Evolutionary conservation across 2,888 invertebrate genomes (phyloP).

Genomic region (Habrosyne pyritoides): DNA sequence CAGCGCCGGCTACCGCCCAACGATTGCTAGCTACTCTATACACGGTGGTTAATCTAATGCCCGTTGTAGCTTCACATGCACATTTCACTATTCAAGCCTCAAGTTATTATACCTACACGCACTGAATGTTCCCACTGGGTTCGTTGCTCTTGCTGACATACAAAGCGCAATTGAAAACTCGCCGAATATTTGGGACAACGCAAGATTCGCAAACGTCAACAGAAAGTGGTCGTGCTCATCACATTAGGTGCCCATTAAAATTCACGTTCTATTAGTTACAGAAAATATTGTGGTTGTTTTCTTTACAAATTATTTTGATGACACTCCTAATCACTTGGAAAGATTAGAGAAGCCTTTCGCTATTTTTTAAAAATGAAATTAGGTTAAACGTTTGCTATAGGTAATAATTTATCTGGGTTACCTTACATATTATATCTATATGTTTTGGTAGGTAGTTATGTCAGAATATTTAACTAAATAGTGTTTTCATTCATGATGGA

Average conservation of each 20-base stretch:
- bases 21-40: conserved; percentile 32
- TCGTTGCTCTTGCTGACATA: conserved; percentile 43
- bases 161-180: conserved; percentile 12
- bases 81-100: conserved; percentile 44
- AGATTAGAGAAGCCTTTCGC: not conserved
- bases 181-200: not conserved
- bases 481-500: no score
- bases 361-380: not conserved
- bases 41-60: conserved; percentile 48
- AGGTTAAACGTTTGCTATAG: no score
- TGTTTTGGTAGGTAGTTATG: no score
- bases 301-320: not conserved
- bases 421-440: no score
- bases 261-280: not conserved
- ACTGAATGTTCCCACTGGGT: conserved; percentile 40
- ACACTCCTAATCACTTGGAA: not conserved
- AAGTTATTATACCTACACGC: conserved; percentile 44
- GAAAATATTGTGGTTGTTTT: not conserved
- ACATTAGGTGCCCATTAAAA: conserved; percentile 1
- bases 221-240: not conserved
- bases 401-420: no score
- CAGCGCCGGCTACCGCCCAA: conserved; percentile 30
- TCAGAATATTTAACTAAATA: no score
- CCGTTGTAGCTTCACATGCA: conserved; percentile 44
- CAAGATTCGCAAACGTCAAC: not conserved